phyloP scores from a whole-genome alignment of 2,888 invertebrate genomes.

The Cyaniris semiargus region DNA sequence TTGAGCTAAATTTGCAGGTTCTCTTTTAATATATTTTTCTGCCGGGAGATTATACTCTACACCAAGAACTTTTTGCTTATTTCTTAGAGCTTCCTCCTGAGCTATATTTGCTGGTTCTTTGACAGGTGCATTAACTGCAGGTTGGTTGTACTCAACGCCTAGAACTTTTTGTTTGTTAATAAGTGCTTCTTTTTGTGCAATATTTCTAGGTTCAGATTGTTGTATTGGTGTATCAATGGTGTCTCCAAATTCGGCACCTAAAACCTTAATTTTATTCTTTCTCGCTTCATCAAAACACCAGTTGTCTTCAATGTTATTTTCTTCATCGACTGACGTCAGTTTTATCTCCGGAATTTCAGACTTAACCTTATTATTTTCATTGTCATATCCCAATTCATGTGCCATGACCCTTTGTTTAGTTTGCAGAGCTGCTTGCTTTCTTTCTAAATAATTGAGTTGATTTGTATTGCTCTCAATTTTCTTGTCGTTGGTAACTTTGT shows the following conservation, averaged over 20 bases:
- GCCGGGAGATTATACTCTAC: neutral
- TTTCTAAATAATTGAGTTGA: constrained; percentile 59
- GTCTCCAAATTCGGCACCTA: constrained; percentile 57
- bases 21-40: neutral
- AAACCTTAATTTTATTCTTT: constrained; percentile 62
- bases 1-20: constrained; percentile 69
- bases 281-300: constrained; percentile 59
- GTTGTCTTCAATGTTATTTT: constrained; percentile 55
- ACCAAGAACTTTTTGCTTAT: constrained; percentile 5
- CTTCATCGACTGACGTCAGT: constrained; percentile 53
- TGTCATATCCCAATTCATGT: constrained; percentile 69
- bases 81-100: neutral
- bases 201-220: constrained; percentile 53
- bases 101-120: constrained; percentile 43
- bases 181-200: constrained; percentile 81
- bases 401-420: constrained; percentile 78
- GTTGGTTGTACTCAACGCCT: constrained; percentile 75
- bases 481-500: constrained; percentile 33
- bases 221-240: neutral
- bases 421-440: constrained; percentile 66
- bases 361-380: constrained; percentile 56
- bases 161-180: constrained; percentile 82
- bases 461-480: constrained; percentile 54
- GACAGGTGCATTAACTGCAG: constrained; percentile 37
- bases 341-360: constrained; percentile 44